Conservation (phyloP, 2,888 invertebrate genomes). For the Acronicta alni region DNA sequence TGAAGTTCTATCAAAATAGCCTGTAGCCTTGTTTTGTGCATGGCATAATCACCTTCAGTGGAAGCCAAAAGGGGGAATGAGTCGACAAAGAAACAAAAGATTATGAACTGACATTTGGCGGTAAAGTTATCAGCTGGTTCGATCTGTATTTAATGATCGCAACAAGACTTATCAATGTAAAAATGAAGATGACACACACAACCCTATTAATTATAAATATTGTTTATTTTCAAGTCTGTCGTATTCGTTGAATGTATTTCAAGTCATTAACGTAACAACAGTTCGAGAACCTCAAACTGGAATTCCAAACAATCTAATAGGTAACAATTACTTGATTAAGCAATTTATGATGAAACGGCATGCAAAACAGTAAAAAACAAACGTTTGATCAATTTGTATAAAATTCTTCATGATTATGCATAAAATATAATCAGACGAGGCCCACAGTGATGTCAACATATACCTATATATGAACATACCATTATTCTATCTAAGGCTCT, state of each 20-base stretch:
- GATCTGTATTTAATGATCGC: constrained; percentile 3
- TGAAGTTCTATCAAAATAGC: background rate
- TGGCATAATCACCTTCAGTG: constrained; percentile 23
- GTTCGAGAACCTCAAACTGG: constrained; percentile 23
- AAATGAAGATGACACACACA: constrained; percentile 9
- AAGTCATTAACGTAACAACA: constrained; percentile 13
- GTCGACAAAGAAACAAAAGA: constrained; percentile 9
- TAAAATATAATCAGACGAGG: constrained; percentile 22
- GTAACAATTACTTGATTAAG: constrained; percentile 21
- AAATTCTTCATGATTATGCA: constrained; percentile 31
- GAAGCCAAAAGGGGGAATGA: constrained; percentile 14
- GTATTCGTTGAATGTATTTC: constrained; percentile 22
- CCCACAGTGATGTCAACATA: constrained; percentile 35
- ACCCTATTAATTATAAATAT: constrained; percentile 8
- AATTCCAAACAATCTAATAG: constrained; percentile 24
- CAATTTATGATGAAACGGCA: constrained; percentile 21
- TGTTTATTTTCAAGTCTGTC: constrained; percentile 31
- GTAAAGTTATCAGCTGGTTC: constrained; percentile 19
- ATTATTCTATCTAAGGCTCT: constrained; percentile 53
- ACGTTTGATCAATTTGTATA: constrained; percentile 21
- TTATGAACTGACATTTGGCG: background rate
- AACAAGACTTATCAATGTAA: constrained; percentile 38
- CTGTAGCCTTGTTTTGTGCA: background rate
- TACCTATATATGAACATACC: constrained; percentile 31
- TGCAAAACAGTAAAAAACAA: constrained; percentile 17